These are phyloP conservation scores for Festucalex cinctus DNA, from an alignment of 2,113 vertebrate genomes.

Conservation along the genomic window DNA sequence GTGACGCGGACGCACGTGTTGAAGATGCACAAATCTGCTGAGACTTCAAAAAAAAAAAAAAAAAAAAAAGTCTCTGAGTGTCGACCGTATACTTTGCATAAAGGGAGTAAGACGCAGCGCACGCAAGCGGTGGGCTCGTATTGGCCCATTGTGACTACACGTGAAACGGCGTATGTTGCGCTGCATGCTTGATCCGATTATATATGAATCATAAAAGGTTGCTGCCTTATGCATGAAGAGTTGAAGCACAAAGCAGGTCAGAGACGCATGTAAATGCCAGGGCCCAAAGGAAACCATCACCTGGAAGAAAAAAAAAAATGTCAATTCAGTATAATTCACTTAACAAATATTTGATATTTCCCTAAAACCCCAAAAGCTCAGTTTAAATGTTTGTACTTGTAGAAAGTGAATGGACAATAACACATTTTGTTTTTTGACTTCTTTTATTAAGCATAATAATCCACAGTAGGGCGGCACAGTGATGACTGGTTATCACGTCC, in stretches of 20 bases:
- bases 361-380: neutral
- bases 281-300: conserved; percentile 39
- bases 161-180: conserved; percentile 8
- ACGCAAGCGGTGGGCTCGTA: neutral
- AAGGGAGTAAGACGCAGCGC: conserved; percentile 11
- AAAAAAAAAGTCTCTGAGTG: conserved; percentile 32
- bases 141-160: conserved; percentile 10
- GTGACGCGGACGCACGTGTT: conserved; percentile 49
- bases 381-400: too few species aligned
- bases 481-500: too few species aligned
- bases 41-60: conserved; percentile 29
- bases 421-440: too few species aligned
- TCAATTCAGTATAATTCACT: conserved; percentile 21
- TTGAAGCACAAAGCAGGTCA: conserved; percentile 32
- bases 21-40: conserved; percentile 40
- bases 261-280: conserved; percentile 50
- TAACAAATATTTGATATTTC: conserved; percentile 35
- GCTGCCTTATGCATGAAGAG: conserved; percentile 33
- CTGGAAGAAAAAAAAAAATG: conserved; percentile 16
- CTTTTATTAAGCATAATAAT: too few species aligned
- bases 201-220: conserved; percentile 40
- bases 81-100: conserved; percentile 27
- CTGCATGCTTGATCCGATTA: conserved; percentile 34
- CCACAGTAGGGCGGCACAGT: too few species aligned
- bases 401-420: too few species aligned